Conservation (phyloP, 2,888 invertebrate species). For the Pachydiplax longipennis region DNA sequence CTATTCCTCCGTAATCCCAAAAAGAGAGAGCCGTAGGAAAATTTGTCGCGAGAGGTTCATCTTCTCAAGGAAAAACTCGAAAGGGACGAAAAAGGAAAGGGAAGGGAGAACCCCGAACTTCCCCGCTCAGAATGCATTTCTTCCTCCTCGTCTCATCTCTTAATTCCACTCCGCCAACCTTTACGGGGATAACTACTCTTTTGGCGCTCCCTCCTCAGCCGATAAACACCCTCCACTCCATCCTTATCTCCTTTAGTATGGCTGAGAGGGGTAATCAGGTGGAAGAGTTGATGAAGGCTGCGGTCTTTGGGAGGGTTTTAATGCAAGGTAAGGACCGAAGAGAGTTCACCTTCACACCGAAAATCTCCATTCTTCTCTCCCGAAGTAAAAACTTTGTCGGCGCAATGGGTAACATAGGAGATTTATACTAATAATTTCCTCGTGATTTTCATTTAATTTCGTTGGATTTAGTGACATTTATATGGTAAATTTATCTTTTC, state of each 20-base stretch:
- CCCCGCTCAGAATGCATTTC: background rate
- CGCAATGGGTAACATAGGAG: too few species aligned
- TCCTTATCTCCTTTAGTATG: conserved; percentile 16
- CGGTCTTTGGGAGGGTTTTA: background rate
- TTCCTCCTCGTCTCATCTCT: background rate
- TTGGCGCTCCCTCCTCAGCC: background rate
- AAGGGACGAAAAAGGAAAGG: background rate
- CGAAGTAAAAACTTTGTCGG: background rate
- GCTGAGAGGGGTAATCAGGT: conserved; percentile 28
- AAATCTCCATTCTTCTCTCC: background rate
- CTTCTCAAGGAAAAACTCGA: background rate
- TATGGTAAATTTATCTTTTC: too few species aligned
- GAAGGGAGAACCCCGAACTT: background rate
- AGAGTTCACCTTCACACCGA: too few species aligned
- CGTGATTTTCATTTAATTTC: too few species aligned
- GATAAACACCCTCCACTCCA: conserved; percentile 5
- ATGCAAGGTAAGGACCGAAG: background rate
- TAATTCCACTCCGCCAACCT: background rate
- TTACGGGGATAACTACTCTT: background rate
- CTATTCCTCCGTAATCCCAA: too few species aligned
- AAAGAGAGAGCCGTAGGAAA: too few species aligned
- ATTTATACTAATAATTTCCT: too few species aligned
- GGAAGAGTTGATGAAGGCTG: conserved; percentile 25
- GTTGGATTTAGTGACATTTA: too few species aligned
- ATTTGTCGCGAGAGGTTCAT: too few species aligned